Evolutionary conservation across 2,797 vertebrate species (phyloP), one percentile per base, ranked within the genome.

Genomic region (Luscinia luscinia): DNA sequence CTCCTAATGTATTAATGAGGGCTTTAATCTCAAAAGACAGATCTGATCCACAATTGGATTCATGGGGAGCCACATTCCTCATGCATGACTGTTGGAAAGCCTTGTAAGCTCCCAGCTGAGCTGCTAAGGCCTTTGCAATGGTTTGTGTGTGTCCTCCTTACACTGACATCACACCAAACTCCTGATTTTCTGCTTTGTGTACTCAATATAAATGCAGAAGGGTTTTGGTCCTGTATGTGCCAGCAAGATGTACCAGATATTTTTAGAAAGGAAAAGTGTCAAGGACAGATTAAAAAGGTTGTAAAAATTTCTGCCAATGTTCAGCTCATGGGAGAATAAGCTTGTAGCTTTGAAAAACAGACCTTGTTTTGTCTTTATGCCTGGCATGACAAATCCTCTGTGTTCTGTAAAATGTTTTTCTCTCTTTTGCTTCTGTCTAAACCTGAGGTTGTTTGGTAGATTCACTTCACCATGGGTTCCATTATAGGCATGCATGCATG

Each of bases 51-150:
- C 84, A 85, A 10, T 7, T 57, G 87, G 89, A 89, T 91, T 90
- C 34, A 9, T 8, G 57, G 84, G 72, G 92, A 87, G 84, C 23
- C 18, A 6, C 82, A 93, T 96, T 96, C 87, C 81, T 92, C 34
- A 19, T 18, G 36, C 81, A 17, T 73, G 90, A 96, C n/a, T 5
- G 4, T 41, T 19, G 41, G 52, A 77, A 89, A 94, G 48, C 83
- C 62, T 46, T 61, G 66, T n/a, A 43, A 84, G 43, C 77, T 79
- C 85, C 28, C 22, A 6, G 48, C 36, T 55, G 68, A 63, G 11
- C 51, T 64, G 8, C 36, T 77, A 5, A 72, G 68, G 45, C 55
- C 49, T 86, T 88, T 87, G 74, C 40, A 69, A 13, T 24, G 28
- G 59, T 34, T 5, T 51, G 45, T 54, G 80, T 28, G 63, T 36